A percentile compares a stretch with the other conserved stretches of the same genome.
These are phyloP conservation scores for Pseudoips prasinana DNA, from an alignment of 2,888 invertebrate species.

Conservation along the genomic window DNA sequence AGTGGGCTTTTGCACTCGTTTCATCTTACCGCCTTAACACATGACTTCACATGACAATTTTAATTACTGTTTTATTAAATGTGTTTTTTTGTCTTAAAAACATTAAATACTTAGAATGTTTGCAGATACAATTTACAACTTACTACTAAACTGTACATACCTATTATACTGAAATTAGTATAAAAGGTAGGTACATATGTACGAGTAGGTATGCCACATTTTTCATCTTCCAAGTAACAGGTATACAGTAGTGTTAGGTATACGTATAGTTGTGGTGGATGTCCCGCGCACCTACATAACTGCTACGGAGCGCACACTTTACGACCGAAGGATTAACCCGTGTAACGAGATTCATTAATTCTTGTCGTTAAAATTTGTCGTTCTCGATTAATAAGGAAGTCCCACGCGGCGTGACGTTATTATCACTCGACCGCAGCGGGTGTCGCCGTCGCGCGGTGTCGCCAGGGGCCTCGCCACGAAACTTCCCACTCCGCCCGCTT, in stretches of 20 bases:
- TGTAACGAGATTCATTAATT: conserved; percentile 84
- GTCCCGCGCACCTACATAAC: conserved; percentile 67
- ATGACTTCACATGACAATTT: conserved; percentile 29
- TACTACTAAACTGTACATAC: too few species aligned
- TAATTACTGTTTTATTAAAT: conserved; percentile 28
- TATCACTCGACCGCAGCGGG: conserved; percentile 75
- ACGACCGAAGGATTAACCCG: conserved; percentile 82
- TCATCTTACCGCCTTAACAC: conserved; percentile 47
- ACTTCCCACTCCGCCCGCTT: conserved; percentile 79
- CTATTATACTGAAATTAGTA: too few species aligned
- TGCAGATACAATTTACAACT: too few species aligned
- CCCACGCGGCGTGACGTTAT: conserved; percentile 74
- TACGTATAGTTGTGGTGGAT: too few species aligned
- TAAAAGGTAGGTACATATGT: too few species aligned
- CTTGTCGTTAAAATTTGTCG: conserved; percentile 84
- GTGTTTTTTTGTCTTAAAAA: too few species aligned
- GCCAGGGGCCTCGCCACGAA: conserved; percentile 64
- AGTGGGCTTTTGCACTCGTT: conserved; percentile 58
- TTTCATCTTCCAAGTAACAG: too few species aligned
- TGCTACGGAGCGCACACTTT: conserved; percentile 75
- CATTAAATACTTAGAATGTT: too few species aligned
- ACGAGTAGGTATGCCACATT: too few species aligned
- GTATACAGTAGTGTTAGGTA: too few species aligned
- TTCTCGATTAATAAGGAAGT: conserved; percentile 83
- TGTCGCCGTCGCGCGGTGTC: conserved; percentile 36